Evolutionary conservation across 2,888 invertebrate species (phyloP).

Genomic region (Incurvaria masculella): DNA sequence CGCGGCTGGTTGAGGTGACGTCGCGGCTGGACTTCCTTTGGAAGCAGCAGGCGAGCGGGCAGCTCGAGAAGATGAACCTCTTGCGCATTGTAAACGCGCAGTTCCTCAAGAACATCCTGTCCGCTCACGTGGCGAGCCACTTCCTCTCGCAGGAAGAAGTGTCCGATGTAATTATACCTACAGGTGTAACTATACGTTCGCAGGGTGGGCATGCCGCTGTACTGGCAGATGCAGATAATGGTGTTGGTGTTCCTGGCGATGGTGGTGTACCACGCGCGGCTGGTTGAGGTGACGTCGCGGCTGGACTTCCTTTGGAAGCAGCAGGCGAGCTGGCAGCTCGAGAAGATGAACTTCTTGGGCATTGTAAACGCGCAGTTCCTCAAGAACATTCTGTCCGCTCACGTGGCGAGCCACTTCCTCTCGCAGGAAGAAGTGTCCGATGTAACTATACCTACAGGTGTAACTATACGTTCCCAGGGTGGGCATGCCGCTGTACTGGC

Average conservation of each 20-base stretch:
- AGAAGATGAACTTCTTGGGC: slow-evolving; percentile 90
- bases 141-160: slow-evolving; percentile 83
- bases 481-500: slow-evolving; percentile 69
- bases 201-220: no score
- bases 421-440: slow-evolving; percentile 78
- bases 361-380: slow-evolving; percentile 84
- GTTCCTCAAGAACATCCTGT: slow-evolving; percentile 88
- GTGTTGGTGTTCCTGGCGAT: slow-evolving; percentile 79
- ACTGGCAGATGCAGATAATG: slow-evolving; percentile 78
- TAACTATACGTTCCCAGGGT: no score
- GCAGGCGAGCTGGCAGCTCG: slow-evolving; percentile 89
- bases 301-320: slow-evolving; percentile 97
- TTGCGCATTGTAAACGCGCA: slow-evolving; percentile 87
- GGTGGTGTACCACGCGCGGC: slow-evolving; percentile 85
- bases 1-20: slow-evolving; percentile 86
- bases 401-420: slow-evolving; percentile 93
- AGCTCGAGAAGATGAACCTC: slow-evolving; percentile 90
- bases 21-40: slow-evolving; percentile 94
- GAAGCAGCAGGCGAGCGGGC: slow-evolving; percentile 95
- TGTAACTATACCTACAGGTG: slow-evolving; percentile 53
- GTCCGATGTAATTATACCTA: slow-evolving; percentile 78
- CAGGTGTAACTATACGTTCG: no score
- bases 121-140: slow-evolving; percentile 94
- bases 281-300: slow-evolving; percentile 90
- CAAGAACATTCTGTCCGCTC: slow-evolving; percentile 94